Evolutionary conservation across 2,113 vertebrate species (phyloP).

Genomic region (Camelus bactrianus): DNA sequence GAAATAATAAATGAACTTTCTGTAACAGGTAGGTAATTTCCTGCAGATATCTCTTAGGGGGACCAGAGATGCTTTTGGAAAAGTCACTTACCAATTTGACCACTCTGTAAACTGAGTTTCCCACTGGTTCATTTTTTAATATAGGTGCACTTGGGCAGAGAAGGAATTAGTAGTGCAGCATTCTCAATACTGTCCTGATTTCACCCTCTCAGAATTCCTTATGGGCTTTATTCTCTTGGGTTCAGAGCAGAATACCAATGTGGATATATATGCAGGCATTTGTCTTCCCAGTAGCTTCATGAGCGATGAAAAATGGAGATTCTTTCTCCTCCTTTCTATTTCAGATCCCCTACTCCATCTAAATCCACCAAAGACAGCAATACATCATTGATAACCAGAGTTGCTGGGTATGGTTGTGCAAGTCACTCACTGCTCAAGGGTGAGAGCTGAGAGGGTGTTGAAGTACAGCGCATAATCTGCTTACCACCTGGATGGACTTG

Average conservation of each 20-base stretch:
- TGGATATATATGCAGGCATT: background rate
- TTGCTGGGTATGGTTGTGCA: background rate
- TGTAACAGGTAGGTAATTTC: background rate
- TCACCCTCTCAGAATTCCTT: background rate
- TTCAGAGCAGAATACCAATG: constrained; percentile 2
- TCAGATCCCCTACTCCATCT: background rate
- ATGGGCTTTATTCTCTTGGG: background rate
- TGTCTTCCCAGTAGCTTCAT: constrained; percentile 10
- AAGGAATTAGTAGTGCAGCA: background rate
- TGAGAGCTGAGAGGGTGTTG: background rate
- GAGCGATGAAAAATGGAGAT: constrained; percentile 17
- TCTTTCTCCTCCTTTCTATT: background rate
- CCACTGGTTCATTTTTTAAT: background rate
- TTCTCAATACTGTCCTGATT: background rate
- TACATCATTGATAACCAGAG: background rate
- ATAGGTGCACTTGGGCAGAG: background rate
- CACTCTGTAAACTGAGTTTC: background rate
- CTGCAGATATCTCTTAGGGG: background rate
- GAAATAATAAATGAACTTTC: background rate
- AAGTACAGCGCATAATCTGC: background rate
- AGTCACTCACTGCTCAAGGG: background rate
- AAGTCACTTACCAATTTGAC: background rate
- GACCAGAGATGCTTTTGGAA: background rate
- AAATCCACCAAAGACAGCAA: background rate
- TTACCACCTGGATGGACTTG: background rate